Conservation (phyloP, 2,888 invertebrate species). For the Diloba caeruleocephala region DNA sequence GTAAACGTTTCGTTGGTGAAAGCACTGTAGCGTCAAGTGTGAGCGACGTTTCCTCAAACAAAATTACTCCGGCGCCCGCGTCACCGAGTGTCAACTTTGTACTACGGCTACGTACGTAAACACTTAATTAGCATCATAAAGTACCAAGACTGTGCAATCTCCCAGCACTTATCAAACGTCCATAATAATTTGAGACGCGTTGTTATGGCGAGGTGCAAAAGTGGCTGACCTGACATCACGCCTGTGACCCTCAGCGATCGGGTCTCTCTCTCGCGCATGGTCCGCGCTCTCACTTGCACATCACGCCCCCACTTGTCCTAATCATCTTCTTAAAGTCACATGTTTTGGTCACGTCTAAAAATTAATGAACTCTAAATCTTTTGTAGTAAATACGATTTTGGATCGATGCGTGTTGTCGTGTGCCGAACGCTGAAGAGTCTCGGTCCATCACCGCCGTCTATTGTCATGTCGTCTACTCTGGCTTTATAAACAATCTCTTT, state of each 20-base stretch:
- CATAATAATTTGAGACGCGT: slow-evolving; percentile 90
- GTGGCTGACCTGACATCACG: slow-evolving; percentile 90
- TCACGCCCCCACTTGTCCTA: slow-evolving; percentile 88
- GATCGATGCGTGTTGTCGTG: slow-evolving; percentile 65
- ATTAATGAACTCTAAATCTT: slow-evolving; percentile 87
- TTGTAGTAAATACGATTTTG: slow-evolving; percentile 81
- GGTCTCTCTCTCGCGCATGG: slow-evolving; percentile 71
- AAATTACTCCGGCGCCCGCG: slow-evolving; percentile 59
- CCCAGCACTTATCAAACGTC: slow-evolving; percentile 88
- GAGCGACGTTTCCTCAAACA: slow-evolving; percentile 71
- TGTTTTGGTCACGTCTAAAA: slow-evolving; percentile 80
- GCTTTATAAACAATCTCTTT: slow-evolving; percentile 88
- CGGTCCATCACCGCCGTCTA: slow-evolving; percentile 85
- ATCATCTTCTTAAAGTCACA: slow-evolving; percentile 86
- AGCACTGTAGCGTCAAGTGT: slow-evolving; percentile 66
- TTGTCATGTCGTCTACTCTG: slow-evolving; percentile 87
- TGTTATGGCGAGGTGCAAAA: slow-evolving; percentile 90
- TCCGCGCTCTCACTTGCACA: slow-evolving; percentile 77
- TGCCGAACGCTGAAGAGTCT: slow-evolving; percentile 67
- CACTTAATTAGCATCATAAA: slow-evolving; percentile 88
- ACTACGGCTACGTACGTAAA: slow-evolving; percentile 73
- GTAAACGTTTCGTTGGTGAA: slow-evolving; percentile 63
- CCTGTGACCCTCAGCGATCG: slow-evolving; percentile 84
- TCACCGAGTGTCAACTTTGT: slow-evolving; percentile 70
- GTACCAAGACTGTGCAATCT: slow-evolving; percentile 86